These are phyloP conservation scores for Macaca fascicularis DNA, from an alignment of 2,113 vertebrate species.

Conservation along the genomic window DNA sequence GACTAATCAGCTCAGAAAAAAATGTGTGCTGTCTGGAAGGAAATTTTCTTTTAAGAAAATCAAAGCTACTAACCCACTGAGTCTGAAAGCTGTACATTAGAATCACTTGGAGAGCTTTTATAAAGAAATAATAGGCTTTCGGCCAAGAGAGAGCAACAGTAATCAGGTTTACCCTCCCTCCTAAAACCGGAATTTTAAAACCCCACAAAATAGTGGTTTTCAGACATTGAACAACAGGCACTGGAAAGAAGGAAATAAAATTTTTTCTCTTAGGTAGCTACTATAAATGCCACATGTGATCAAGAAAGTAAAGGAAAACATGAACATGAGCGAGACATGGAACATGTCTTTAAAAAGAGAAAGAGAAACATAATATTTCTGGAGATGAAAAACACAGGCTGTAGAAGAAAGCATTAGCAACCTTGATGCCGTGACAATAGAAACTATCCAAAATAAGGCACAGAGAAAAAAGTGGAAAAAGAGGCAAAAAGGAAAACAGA, in stretches of 20 bases:
- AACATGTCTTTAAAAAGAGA: neutral
- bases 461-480: neutral
- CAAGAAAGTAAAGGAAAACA: neutral
- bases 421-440: neutral
- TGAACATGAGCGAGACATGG: neutral
- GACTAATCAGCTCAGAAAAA: neutral
- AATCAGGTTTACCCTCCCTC: neutral
- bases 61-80: neutral
- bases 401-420: neutral
- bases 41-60: constrained; percentile 36
- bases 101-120: neutral
- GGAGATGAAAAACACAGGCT: neutral
- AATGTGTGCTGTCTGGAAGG: neutral
- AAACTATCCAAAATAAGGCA: neutral
- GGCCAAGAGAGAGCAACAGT: neutral
- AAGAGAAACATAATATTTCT: neutral
- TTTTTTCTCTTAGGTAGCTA: neutral
- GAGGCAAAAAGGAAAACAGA: neutral
- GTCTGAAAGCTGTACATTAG: neutral
- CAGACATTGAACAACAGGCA: neutral
- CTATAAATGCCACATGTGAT: neutral
- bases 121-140: neutral
- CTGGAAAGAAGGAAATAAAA: neutral
- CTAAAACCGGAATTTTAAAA: neutral
- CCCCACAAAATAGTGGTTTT: neutral